Base-by-base conservation (phyloP, 2,888 invertebrate genomes). In the Hanleya hanleyi region DNA sequence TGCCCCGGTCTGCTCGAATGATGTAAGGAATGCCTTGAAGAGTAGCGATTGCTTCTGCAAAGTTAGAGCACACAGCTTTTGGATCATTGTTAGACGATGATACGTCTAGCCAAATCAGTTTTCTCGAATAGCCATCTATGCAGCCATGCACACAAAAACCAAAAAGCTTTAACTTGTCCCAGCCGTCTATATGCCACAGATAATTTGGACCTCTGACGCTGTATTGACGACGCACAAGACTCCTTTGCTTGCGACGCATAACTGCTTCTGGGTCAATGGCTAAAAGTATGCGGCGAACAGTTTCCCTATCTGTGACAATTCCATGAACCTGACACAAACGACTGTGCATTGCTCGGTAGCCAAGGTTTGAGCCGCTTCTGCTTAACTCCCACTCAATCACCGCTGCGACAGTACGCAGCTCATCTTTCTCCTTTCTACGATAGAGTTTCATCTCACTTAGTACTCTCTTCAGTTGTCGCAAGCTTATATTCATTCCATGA, bases 121-220 rank as follows among this genome's bases (percentile, higher is more conserved):
- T 36, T 22, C 69, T 51, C 15, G 61, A 69, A 22, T 61, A 69
- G 26, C 69, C 69, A 29, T 69, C 69, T n/a, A 69, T 61, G 35
- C 61, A 69, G 15, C 69, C 69, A 61, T 69, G 61, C 9, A 69
- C 29, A 26, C 57, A 57, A n/a, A 69, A 15, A 5, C 69, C 61
- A 61, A 37, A 69, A 1, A n/a, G 57, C 35, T 69, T 69, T 29
- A 69, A 32, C n/a, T 69, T 69, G 38, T 69, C 69, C 69, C 61
- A 69, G 18, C 69, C 57, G 29, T 69, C 69, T 6, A 61, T 69
- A 61, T 61, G 69, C 69, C 69, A 69, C 22, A 69, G 26, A 15
- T 61, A 61, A 37, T 69, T 69, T 26, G 69, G 61, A 15, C 69
- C 69, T 6, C 22, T 33, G 38, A 32, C 61, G 26, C 15, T 15